Conservation (phyloP, 2,113 vertebrate genomes). For the Xiphias gladius region DNA sequence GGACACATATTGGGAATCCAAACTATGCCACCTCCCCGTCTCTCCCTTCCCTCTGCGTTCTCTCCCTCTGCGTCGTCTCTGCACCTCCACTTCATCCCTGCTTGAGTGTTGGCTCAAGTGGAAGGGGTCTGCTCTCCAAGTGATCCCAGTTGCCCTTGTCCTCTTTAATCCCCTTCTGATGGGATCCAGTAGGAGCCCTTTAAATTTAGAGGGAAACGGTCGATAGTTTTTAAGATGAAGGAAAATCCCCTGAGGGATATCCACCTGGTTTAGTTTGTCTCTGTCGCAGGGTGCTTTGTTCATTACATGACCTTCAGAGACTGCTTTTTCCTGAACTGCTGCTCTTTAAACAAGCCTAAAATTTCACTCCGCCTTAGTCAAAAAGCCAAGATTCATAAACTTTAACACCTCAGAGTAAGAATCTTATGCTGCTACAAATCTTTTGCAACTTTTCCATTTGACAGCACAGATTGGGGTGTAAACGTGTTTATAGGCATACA, state of each 20-base stretch:
- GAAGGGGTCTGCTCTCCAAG: constrained; percentile 75
- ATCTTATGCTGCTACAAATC: background rate
- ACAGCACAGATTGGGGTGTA: constrained; percentile 19
- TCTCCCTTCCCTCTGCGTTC: constrained; percentile 72
- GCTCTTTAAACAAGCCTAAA: constrained; percentile 9
- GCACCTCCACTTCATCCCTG: constrained; percentile 75
- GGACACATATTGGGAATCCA: constrained; percentile 84
- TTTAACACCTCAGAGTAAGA: constrained; percentile 1
- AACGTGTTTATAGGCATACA: constrained; percentile 54
- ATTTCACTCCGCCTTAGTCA: background rate
- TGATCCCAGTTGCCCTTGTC: constrained; percentile 81
- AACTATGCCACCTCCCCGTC: constrained; percentile 77
- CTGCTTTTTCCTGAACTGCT: constrained; percentile 24
- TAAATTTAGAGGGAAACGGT: constrained; percentile 66
- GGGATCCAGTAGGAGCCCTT: constrained; percentile 76
- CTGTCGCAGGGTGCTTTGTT: constrained; percentile 36
- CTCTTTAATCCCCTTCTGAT: constrained; percentile 74
- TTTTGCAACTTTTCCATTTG: constrained; percentile 5
- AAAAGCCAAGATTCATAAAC: constrained; percentile 16
- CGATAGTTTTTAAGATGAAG: constrained; percentile 76
- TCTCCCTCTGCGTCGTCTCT: constrained; percentile 72
- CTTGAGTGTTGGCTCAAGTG: constrained; percentile 73
- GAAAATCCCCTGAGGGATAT: constrained; percentile 57
- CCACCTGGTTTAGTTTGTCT: constrained; percentile 37
- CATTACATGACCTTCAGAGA: constrained; percentile 43